Evolutionary conservation across 2,113 vertebrate species (phyloP).

Genomic region (Aramus guarauna): DNA sequence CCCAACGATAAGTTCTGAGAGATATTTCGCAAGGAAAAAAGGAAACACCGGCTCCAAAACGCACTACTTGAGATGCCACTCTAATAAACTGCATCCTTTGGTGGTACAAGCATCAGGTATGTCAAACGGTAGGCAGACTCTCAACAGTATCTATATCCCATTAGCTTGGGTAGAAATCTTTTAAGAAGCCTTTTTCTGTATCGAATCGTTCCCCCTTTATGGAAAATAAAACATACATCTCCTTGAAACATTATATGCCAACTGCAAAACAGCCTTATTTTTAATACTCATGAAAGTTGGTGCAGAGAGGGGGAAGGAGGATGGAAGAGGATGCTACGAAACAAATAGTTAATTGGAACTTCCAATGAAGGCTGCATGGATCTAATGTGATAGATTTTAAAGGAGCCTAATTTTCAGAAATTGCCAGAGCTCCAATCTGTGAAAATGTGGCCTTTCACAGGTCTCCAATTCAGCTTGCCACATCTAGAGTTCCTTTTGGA

Average conservation of each 20-base stretch:
- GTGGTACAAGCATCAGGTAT: not conserved
- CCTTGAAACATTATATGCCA: not conserved
- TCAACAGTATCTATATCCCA: not conserved
- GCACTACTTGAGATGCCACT: not conserved
- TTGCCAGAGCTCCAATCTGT: slow-evolving; percentile 48
- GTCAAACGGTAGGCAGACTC: not conserved
- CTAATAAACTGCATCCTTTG: not conserved
- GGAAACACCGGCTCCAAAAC: not conserved
- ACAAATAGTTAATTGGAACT: slow-evolving; percentile 39
- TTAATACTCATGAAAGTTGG: not conserved
- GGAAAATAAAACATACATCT: not conserved
- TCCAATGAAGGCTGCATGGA: not conserved
- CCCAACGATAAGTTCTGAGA: rapidly evolving
- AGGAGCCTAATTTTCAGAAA: slow-evolving; percentile 58
- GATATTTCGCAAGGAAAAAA: not conserved
- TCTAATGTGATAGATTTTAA: slow-evolving; percentile 15
- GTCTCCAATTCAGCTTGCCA: slow-evolving; percentile 44
- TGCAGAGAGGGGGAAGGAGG: not conserved
- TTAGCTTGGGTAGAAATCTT: not conserved
- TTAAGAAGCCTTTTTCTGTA: not conserved
- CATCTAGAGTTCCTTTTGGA: not conserved
- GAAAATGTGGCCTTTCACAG: slow-evolving; percentile 43
- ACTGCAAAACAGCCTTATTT: not conserved
- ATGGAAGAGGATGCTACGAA: not conserved
- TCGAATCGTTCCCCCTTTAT: not conserved